Evolutionary conservation across 2,888 invertebrate genomes (phyloP).

Genomic region (Caenorhabditis sp.): DNA sequence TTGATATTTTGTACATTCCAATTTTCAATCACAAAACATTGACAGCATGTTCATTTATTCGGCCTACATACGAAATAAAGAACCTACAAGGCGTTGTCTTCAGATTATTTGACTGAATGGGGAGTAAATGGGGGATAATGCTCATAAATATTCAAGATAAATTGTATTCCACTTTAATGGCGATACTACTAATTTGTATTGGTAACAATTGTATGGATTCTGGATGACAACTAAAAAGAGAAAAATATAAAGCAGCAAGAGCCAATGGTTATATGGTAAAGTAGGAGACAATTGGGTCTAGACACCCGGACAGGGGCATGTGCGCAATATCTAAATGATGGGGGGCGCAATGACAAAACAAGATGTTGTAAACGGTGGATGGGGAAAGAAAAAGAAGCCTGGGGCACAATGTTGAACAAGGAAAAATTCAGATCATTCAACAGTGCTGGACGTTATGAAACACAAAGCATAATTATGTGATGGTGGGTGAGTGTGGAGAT

Average conservation of each 20-base stretch:
- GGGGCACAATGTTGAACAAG: background rate
- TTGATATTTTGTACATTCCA: background rate
- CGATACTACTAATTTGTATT: background rate
- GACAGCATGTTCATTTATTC: constrained; percentile 15
- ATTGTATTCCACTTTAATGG: background rate
- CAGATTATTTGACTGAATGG: background rate
- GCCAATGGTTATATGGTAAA: background rate
- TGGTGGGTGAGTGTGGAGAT: constrained; percentile 9
- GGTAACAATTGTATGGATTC: background rate
- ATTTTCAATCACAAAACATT: background rate
- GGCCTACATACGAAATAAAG: constrained; percentile 3
- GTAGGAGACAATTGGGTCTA: constrained; percentile 2
- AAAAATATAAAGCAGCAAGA: background rate
- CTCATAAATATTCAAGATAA: constrained; percentile 35
- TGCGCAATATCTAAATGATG: background rate
- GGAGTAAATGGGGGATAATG: background rate
- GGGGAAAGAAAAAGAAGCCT: background rate
- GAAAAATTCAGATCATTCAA: background rate
- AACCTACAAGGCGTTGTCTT: background rate
- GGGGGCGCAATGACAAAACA: constrained; percentile 4
- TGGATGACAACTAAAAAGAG: constrained; percentile 1
- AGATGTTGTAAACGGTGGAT: background rate
- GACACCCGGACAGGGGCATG: background rate
- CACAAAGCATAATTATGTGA: background rate
- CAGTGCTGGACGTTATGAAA: background rate